Evolutionary conservation across 2,113 vertebrate species (phyloP), one percentile per base, ranked within the genome.

Genomic region (Symphodus melops): DNA sequence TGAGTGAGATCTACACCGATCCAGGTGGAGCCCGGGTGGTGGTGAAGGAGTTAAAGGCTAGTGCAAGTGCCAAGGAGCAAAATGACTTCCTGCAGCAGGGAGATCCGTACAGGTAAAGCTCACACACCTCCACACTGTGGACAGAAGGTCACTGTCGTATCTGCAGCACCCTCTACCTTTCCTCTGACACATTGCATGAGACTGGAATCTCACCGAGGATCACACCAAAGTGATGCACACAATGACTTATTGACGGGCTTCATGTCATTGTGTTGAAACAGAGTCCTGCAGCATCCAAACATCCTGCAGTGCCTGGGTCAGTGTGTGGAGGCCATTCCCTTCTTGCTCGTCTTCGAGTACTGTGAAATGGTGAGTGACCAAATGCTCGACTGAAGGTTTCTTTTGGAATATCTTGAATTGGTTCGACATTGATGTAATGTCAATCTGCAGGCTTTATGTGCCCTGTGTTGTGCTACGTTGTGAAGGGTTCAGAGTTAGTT

Each of bases 21-120:
- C 93, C 92, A 1, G 96, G 96, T n/a, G 94, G 96, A 33, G 85
- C 96, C 42, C 93, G 96, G 82, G 97, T 97, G 0, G 91, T 99
- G 56, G 97, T 99, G 81, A 97, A 98, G 88, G 98, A 99, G 85
- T 76, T 99, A 71, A 98, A 97, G 88, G 96, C 97, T 52, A 99
- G 95, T 68, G 96, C 96, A 8, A 95, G 91, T 72, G 90, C 94
- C n/a, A 98, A 96, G 90, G 97, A 99, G 44, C 97, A 98, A 84
- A 97, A 97, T 28, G 92, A 93, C 21, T 99, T 99, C 88, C 88
- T 99, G 81, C 97, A 96, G 89, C 96, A 95, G 59, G 98, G 96
- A 62, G 97, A 99, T 78, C 96, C 98, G 0, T 99, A 98, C 86
- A 96, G 96, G 98, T 98, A 86, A 94, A 52, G 21, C 19, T 42